Conservation (phyloP, 2,113 vertebrate species). For the Eublepharis macularius region DNA sequence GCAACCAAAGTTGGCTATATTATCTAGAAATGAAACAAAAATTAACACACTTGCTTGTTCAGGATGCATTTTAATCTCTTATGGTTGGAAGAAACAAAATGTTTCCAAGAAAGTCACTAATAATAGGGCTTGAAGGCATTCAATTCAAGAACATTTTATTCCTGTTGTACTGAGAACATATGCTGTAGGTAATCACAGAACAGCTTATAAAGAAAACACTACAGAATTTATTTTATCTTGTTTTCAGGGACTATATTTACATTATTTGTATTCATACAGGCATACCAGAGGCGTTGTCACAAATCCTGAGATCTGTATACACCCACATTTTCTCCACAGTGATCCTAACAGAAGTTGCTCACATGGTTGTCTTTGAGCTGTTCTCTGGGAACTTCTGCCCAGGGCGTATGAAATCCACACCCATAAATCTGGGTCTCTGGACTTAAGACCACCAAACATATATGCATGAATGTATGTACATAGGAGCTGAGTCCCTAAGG, state of each 20-base stretch:
- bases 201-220: not conserved
- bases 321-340: not conserved
- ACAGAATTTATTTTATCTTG: not conserved
- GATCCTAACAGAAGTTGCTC: not conserved
- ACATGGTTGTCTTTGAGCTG: not conserved
- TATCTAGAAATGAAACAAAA: not conserved
- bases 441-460: not conserved
- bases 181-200: not conserved
- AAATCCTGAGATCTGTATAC: not conserved
- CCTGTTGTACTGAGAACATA: not conserved
- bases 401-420: too few species aligned
- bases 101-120: not conserved
- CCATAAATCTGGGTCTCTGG: not conserved
- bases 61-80: not conserved
- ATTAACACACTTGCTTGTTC: constrained; percentile 9
- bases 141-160: not conserved
- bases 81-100: not conserved
- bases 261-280: not conserved
- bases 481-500: not conserved
- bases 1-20: not conserved
- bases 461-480: not conserved
- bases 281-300: not conserved
- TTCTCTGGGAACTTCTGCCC: not conserved
- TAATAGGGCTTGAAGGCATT: constrained; percentile 6
- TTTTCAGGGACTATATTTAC: not conserved